Evolutionary conservation across 2,113 vertebrate species (phyloP).

Genomic region (Varanus salvator): DNA sequence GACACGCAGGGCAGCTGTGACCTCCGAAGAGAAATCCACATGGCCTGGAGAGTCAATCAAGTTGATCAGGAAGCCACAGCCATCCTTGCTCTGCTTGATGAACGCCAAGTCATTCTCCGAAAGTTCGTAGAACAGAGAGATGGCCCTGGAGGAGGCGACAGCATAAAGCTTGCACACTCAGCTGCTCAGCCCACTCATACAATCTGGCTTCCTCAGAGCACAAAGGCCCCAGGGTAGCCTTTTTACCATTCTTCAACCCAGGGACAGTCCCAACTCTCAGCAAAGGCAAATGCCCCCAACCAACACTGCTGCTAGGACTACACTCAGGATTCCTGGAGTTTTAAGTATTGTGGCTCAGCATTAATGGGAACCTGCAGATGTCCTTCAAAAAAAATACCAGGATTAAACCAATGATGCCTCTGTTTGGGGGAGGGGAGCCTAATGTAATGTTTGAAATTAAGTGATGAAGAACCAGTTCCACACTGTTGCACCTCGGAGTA

Average conservation of each 20-base stretch:
- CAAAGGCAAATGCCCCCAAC: too few species aligned
- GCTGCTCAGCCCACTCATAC: background rate
- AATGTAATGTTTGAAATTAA: too few species aligned
- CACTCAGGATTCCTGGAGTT: background rate
- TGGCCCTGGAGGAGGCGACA: conserved; percentile 83
- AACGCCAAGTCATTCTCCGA: conserved; percentile 89
- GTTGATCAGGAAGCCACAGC: conserved; percentile 94
- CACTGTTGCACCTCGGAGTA: too few species aligned
- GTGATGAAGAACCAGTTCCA: too few species aligned
- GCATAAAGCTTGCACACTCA: background rate
- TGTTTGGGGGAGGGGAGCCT: too few species aligned
- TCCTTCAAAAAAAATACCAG: too few species aligned
- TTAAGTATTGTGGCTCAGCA: background rate
- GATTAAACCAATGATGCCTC: too few species aligned
- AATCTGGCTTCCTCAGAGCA: too few species aligned
- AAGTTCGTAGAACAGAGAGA: conserved; percentile 93
- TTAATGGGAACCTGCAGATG: background rate
- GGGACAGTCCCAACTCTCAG: too few species aligned
- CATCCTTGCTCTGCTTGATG: conserved; percentile 95
- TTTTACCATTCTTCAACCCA: background rate
- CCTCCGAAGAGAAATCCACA: conserved; percentile 97
- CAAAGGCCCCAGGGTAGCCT: background rate
- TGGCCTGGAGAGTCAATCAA: conserved; percentile 96
- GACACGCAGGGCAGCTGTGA: conserved; percentile 94
- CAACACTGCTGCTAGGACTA: background rate